Base-by-base conservation (phyloP, 2,888 invertebrate genomes). In the Smittia sp. region DNA sequence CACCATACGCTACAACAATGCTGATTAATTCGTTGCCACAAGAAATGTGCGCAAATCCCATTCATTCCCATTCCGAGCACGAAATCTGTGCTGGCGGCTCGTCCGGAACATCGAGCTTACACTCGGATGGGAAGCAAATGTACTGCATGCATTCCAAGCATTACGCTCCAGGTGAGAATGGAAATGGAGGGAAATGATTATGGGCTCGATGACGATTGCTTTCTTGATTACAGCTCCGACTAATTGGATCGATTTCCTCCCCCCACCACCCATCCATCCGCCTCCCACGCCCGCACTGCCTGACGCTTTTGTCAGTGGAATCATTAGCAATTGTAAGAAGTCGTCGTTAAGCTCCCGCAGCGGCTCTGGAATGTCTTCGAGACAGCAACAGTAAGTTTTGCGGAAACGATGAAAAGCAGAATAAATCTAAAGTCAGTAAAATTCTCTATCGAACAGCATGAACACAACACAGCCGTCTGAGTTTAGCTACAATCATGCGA, bases 1-100 rank as follows among this genome's bases (percentile, higher is more conserved):
- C 88, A 1, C 91, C 90, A 0, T 91, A 90, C 80, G 91, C 91
- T 15, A 91, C 90, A 0, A 90, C 91, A 11, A 90, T 90, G 82
- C 83, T 90, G 46, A 85, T 90, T 76, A 82, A 82, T 41, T 80
- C 81, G 62, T 80, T 81, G 3, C 83, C 83, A 4, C 80, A 79
- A 13, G 83, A 82, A 70, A 82, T 80, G 24, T 81, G 82, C 78
- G 79, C 81, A 75, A 83, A 83, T 63, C 73, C 62, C 22, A 32
- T 52, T 75, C 80, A 81, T 62, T 81, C 82, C 7, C 81, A 81
- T 1, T 76, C 76, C 6, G 75, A 74, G 15, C 77, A 76, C 74
- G 76, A 76, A 41, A 77, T 80, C 3, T 81, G 81, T 74, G 81
- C 81, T n/a, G 82, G 82, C 18, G 83, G 83, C 52, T 81, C 81